These are phyloP conservation scores for Jaculus jaculus DNA, from an alignment of 2,113 vertebrate species.

Conservation along the genomic window DNA sequence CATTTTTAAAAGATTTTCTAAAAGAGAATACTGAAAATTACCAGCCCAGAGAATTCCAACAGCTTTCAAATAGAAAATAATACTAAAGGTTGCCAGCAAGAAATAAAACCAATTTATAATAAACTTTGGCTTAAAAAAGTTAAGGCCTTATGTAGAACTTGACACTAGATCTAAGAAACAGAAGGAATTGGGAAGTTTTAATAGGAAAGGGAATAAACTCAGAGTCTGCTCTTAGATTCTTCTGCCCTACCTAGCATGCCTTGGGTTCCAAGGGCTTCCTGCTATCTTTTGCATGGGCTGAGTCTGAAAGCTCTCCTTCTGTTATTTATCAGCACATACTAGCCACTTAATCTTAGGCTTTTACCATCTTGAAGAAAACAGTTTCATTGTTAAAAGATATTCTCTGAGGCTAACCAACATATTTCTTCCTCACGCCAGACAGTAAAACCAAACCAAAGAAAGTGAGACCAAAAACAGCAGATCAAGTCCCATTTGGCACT, in stretches of 20 bases:
- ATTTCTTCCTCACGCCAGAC: neutral
- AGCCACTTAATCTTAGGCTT: neutral
- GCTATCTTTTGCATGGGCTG: neutral
- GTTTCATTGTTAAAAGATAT: conserved; percentile 49
- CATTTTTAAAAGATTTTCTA: neutral
- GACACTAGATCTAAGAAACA: conserved; percentile 44
- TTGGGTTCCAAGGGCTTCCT: neutral
- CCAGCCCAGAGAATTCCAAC: conserved; percentile 36
- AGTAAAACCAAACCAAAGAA: conserved; percentile 10
- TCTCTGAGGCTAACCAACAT: neutral
- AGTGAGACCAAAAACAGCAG: neutral
- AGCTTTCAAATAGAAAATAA: conserved; percentile 52
- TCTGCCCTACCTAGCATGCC: neutral
- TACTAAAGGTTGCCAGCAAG: conserved; percentile 31
- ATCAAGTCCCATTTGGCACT: conserved; percentile 27
- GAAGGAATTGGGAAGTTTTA: neutral
- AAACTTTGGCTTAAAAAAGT: neutral
- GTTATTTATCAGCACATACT: conserved; percentile 33
- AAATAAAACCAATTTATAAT: conserved; percentile 49
- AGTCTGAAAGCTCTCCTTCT: neutral
- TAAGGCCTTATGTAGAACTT: neutral
- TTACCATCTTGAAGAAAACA: neutral
- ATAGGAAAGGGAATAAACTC: conserved; percentile 26
- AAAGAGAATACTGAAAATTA: conserved; percentile 40
- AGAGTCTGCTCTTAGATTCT: neutral